These are phyloP conservation scores for Scolopax rusticola DNA, from an alignment of 2,797 vertebrate species.

Conservation along the genomic window DNA sequence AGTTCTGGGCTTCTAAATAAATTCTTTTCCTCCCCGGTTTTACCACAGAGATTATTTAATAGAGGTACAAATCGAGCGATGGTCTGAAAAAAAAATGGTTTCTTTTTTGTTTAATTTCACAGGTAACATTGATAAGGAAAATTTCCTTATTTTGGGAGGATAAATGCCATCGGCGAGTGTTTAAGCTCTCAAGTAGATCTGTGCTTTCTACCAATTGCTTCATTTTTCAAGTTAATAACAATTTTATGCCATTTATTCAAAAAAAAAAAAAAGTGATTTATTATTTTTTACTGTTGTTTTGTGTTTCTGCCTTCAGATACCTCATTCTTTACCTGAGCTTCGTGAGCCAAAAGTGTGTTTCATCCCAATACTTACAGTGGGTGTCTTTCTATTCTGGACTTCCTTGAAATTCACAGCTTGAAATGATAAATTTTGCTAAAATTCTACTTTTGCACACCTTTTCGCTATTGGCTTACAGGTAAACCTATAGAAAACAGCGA, in stretches of 20 bases:
- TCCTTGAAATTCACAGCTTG: neutral
- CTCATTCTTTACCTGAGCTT: neutral
- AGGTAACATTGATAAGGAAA: neutral
- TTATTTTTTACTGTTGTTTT: neutral
- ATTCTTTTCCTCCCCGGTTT: neutral
- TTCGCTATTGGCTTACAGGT: neutral
- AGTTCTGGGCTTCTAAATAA: neutral
- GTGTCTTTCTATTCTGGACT: neutral
- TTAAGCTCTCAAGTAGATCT: neutral
- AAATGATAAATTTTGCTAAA: neutral
- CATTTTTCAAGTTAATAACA: neutral
- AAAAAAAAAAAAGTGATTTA: neutral
- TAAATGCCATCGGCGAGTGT: neutral
- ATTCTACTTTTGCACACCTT: neutral
- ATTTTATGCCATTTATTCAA: neutral
- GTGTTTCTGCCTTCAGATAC: neutral
- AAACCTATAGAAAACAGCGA: neutral
- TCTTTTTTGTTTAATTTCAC: neutral
- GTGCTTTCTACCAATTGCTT: neutral
- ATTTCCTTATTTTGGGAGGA: neutral
- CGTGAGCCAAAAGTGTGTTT: neutral
- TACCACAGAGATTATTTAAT: neutral
- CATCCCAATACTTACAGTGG: neutral
- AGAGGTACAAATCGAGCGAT: neutral
- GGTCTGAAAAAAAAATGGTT: neutral